Conservation (phyloP, 2,797 vertebrate species). For the Eospalax fontanierii region DNA sequence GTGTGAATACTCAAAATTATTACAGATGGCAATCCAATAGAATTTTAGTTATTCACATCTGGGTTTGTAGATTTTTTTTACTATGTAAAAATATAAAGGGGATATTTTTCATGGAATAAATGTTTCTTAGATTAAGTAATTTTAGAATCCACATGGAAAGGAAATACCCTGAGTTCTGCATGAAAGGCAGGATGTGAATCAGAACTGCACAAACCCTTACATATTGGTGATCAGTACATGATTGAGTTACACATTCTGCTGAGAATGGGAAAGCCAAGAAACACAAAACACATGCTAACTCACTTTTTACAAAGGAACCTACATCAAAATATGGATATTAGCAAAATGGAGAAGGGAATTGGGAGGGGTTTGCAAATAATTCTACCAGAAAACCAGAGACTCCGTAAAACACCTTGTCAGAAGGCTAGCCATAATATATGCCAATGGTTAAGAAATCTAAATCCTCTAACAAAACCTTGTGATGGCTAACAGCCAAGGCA, state of each 20-base stretch:
- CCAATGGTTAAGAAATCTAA: conserved; percentile 71
- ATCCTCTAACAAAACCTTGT: conserved; percentile 57
- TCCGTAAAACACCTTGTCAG: conserved; percentile 75
- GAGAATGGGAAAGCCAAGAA: conserved; percentile 64
- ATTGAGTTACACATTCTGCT: conserved; percentile 72
- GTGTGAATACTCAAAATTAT: conserved; percentile 48
- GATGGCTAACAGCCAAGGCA: conserved; percentile 61
- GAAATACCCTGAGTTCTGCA: conserved; percentile 62
- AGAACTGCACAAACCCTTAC: conserved; percentile 72
- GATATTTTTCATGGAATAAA: conserved; percentile 55
- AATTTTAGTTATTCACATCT: conserved; percentile 73
- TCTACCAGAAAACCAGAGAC: conserved; percentile 63
- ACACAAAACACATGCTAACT: conserved; percentile 65
- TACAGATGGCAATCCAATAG: conserved; percentile 62
- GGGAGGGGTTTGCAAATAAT: conserved; percentile 22
- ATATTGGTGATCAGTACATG: conserved; percentile 73
- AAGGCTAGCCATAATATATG: conserved; percentile 36
- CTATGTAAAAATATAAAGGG: conserved; percentile 42
- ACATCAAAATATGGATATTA: conserved; percentile 67
- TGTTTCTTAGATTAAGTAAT: conserved; percentile 77
- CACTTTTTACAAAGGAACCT: conserved; percentile 64
- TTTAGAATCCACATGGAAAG: conserved; percentile 78
- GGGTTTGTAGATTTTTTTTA: conserved; percentile 63
- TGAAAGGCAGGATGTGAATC: conserved; percentile 77
- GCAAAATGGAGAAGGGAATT: conserved; percentile 42